Evolutionary conservation across 2,113 vertebrate genomes (phyloP).

Genomic region (Nestor notabilis): DNA sequence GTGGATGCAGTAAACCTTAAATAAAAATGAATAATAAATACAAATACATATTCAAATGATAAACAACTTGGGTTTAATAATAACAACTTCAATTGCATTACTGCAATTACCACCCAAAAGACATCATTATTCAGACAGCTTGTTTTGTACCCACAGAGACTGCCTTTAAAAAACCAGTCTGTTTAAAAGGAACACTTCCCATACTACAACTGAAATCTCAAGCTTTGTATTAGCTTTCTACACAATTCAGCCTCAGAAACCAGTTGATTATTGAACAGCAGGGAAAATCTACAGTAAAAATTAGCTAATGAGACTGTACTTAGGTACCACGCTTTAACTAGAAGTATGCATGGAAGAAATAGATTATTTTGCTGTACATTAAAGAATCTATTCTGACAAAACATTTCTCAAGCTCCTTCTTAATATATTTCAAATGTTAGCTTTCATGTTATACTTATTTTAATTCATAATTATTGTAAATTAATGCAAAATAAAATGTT

Average conservation of each 20-base stretch:
- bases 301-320: neutral
- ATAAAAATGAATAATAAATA: neutral
- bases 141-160: neutral
- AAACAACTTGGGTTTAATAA: neutral
- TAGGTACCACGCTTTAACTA: neutral
- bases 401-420: neutral
- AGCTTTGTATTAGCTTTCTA: neutral
- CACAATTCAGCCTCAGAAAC: neutral
- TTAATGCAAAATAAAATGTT: neutral
- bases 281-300: neutral
- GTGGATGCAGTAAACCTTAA: constrained; percentile 91
- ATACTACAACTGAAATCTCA: neutral
- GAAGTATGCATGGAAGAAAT: neutral
- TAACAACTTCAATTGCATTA: neutral
- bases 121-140: neutral
- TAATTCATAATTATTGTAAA: neutral
- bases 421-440: neutral
- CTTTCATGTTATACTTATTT: neutral
- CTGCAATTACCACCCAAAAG: neutral
- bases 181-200: neutral
- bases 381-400: neutral
- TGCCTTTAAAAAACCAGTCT: neutral
- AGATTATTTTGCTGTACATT: neutral
- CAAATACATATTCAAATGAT: neutral
- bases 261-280: neutral